Percentiles rank a stretch among this genome's conserved stretches.
These are phyloP conservation scores for Kradibia gibbosae DNA, from an alignment of 1,140 invertebrate genomes.

Conservation along the genomic window DNA sequence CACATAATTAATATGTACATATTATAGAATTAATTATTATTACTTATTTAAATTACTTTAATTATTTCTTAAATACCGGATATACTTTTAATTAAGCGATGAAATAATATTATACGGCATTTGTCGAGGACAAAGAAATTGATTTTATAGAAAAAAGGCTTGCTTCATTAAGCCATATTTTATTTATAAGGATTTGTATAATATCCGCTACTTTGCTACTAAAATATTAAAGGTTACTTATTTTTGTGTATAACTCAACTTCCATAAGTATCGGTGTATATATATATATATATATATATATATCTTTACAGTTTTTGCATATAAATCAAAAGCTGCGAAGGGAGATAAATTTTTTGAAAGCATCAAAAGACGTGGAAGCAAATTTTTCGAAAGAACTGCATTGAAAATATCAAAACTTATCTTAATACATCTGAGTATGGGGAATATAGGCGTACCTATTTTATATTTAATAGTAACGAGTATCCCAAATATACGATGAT, in stretches of 20 bases:
- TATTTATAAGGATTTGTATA: no score
- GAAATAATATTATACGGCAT: not conserved
- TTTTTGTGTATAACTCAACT: not conserved
- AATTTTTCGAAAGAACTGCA: not conserved
- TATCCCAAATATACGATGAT: not conserved
- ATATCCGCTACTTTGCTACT: no score
- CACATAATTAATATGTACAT: not conserved
- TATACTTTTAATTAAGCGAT: not conserved
- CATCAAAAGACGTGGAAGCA: not conserved
- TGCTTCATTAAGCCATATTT: no score
- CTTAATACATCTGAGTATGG: not conserved
- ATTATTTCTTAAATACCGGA: not conserved
- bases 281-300: not conserved
- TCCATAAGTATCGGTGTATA: not conserved
- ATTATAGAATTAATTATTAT: slow-evolving; percentile 10
- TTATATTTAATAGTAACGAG: not conserved
- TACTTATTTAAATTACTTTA: no score
- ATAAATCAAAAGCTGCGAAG: not conserved
- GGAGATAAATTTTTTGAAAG: not conserved
- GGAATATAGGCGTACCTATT: no score
- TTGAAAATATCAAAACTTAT: not conserved
- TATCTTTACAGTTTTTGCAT: not conserved
- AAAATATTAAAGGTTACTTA: no score
- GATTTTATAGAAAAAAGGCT: not conserved
- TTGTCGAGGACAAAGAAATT: not conserved